Base-by-base conservation (phyloP, 53 echinoderm and acorn worm genomes). In the Paracentrotus lividus region DNA sequence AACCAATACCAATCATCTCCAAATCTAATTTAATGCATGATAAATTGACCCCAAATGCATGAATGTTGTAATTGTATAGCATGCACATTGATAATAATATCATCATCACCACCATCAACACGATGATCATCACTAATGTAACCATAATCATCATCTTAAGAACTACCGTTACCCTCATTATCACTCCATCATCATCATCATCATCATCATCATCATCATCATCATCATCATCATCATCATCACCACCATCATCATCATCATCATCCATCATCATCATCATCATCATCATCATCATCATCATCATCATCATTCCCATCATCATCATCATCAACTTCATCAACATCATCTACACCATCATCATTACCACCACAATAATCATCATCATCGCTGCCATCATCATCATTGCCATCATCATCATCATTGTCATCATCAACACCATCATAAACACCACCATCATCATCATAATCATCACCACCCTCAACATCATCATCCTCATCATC, bases 391-490 rank as follows among this genome's bases (percentile, higher is more conserved):
- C 36, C 67, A 90, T 43, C 69, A 90, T 10, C 69, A 42, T 21
- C 20, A 59, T 1, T 36, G 68, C 18, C 67, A 54, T 26, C 49
- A 44, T n/a, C 38, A 44, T 14, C 61, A 31, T 26, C 29, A 16
- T 5, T 42, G 23, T n/a, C 32, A 40, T 43, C 54, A 90, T n/a
- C 90, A 90, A 26, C 68, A 64, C 12, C 40, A 59, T 40, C 72
- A 90, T 15, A 24, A 90, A 42, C 67, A 90, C 16, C 90, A 42
- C 1, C 32, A 65, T 42, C 57, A 42, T 23, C 47, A 90, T 68
- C 72, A 72, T 72, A 43, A 44, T 36, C 42, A 42, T 23, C 90
- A 90, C 26, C 47, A 90, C 6, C 47, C 42, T 38, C 72, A 90
- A 0, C 72, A 65, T 40, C 65, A 61, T 20, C 47, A 66, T 18